Conservation (phyloP, 2,797 vertebrate genomes). For the Epinephelus malabaricus region DNA sequence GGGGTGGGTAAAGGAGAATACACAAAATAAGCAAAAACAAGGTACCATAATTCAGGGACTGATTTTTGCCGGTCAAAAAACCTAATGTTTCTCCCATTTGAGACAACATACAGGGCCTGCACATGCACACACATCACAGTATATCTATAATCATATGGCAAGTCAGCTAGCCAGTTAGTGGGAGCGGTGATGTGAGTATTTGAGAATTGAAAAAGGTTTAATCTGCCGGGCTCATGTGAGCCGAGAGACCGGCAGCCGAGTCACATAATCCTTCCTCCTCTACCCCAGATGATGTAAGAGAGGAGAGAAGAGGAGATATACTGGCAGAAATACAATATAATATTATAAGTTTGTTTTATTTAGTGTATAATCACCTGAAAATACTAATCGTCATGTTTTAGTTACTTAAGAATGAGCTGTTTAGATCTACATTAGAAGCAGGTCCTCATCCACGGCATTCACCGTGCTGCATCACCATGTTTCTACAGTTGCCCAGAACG, state of each 20-base stretch:
- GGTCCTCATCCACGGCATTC: no score
- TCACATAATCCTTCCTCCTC: constrained; percentile 58
- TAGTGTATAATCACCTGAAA: no score
- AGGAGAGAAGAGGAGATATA: constrained; percentile 11
- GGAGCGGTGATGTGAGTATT: constrained; percentile 28
- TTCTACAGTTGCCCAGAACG: no score
- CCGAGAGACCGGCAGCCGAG: constrained; percentile 42
- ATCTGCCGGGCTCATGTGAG: constrained; percentile 59
- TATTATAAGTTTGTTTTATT: no score
- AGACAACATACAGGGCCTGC: background rate
- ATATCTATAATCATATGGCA: constrained; percentile 38
- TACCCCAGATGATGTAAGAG: constrained; percentile 50
- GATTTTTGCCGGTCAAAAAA: constrained; percentile 27
- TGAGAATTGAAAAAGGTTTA: constrained; percentile 49
- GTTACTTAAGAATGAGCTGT: no score
- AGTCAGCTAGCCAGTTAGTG: constrained; percentile 39
- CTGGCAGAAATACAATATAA: no score
- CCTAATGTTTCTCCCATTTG: background rate
- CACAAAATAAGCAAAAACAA: background rate
- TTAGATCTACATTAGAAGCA: no score
- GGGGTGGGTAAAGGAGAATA: background rate
- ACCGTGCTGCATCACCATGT: no score
- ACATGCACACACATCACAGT: constrained; percentile 23
- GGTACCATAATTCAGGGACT: background rate
- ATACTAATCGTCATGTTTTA: no score